Base-by-base conservation (phyloP, 2,888 invertebrate species). In the Epinotia nisella region DNA sequence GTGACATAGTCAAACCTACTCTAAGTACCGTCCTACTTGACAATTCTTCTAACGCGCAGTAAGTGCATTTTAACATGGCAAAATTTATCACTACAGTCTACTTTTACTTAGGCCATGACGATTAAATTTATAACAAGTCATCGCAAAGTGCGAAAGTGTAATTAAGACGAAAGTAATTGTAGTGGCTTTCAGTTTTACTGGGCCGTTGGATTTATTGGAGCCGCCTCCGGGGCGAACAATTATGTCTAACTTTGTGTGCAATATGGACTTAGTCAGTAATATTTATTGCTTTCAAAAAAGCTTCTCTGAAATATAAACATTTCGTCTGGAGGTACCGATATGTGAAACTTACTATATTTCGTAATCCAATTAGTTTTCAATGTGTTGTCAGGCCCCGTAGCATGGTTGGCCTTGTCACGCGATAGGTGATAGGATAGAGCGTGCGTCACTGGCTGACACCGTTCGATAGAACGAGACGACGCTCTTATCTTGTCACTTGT, bases 131-230 rank as follows among this genome's bases (percentile, higher is more conserved):
- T 56, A 62, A 13, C 39, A 35, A 61, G 58, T 21, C 29, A 45
- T 59, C 39, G 55, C n/a, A 17, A 69, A 59, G 69, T 69, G 69
- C 67, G 68, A 73, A 68, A 73, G 64, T 51, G 39, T 62, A 68
- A 73, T 62, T 68, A 62, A 73, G 68, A 62, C 51, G 56, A 55
- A 62, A 39, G 68, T 73, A 62, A 69, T 73, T 51, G 62, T 51
- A n/a, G 49, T 58, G 62, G 49, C 53, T 69, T 51, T 73, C 68
- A 2, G 21, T 73, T 69, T 62, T 41, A 64, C 49, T 53, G 61
- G 56, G 61, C 55, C 45, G 71, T 45, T 49, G 45, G 55, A 72
- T 67, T 72, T 56, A 67, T 73, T 58, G 55, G 41, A 21, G 4
- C 5, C 24, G 62, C 56, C 68, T 61, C 49, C 11, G 29, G 66